Percentiles rank a stretch among this genome's conserved stretches.
Evolutionary conservation across 2,888 invertebrate genomes (phyloP).

Genomic region (Chesias legatella): DNA sequence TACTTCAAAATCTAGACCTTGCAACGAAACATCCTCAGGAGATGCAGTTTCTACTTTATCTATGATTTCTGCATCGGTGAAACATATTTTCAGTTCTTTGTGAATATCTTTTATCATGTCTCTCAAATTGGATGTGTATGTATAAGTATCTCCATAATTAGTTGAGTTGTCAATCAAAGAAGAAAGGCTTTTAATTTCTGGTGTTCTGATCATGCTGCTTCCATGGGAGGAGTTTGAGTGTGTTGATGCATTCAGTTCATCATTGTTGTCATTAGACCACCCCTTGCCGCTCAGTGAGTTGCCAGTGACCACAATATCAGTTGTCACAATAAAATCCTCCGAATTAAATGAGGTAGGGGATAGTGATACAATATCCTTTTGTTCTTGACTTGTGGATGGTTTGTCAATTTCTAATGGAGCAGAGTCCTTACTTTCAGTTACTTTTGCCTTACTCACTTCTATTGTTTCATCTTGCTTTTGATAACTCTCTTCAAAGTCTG

Average conservation of each 20-base stretch:
- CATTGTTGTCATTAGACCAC: slow-evolving; percentile 83
- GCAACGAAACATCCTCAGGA: slow-evolving; percentile 65
- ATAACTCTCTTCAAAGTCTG: slow-evolving; percentile 24
- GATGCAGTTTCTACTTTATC: slow-evolving; percentile 49
- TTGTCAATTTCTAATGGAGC: slow-evolving; percentile 43
- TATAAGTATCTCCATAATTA: slow-evolving; percentile 52
- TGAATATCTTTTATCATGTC: slow-evolving; percentile 81
- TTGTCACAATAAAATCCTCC: slow-evolving; percentile 54
- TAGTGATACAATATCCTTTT: slow-evolving; percentile 38
- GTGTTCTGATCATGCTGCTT: slow-evolving; percentile 74
- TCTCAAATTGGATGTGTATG: slow-evolving; percentile 75
- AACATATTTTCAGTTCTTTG: slow-evolving; percentile 60
- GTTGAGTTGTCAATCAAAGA: slow-evolving; percentile 64
- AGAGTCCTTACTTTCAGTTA: slow-evolving; percentile 13
- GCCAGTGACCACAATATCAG: slow-evolving; percentile 71
- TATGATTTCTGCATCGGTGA: slow-evolving; percentile 53
- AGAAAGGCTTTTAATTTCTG: slow-evolving; percentile 70
- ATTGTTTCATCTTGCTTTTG: slow-evolving; percentile 26
- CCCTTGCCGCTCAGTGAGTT: slow-evolving; percentile 84
- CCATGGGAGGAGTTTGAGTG: slow-evolving; percentile 77
- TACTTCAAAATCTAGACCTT: slow-evolving; percentile 81
- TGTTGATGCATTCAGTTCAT: slow-evolving; percentile 72
- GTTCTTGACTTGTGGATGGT: slow-evolving; percentile 56
- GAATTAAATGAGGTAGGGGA: slow-evolving; percentile 57
- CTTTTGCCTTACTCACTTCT: slow-evolving; percentile 20